Base-by-base conservation (phyloP, 2,888 invertebrate species). In the Disparrhopalites patrizii region DNA sequence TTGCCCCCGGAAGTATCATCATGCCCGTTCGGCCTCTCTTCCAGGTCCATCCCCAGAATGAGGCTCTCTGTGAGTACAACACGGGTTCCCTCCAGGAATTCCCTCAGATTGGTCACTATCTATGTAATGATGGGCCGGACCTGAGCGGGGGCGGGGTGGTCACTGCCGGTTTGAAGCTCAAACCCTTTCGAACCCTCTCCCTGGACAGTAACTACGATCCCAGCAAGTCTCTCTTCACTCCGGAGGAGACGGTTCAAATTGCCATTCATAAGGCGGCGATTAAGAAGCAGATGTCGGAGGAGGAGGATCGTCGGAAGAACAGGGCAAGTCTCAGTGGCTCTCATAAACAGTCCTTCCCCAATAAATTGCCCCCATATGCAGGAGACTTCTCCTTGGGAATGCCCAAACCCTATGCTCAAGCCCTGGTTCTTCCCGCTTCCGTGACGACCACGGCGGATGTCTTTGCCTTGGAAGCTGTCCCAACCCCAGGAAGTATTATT, bases 261-360 rank as follows among this genome's bases (percentile, higher is more conserved):
- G 79, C 79, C 10, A 76, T 80, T 15, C 79, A 79, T 68, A 79
- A 80, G 69, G 79, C 80, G 15, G 79, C 80, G 13, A 79, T 80
- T 63, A 79, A 79, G 61, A 80, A 80, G 68, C 80, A 80, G 73
- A 75, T 80, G 70, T 78, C 77, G n/a, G 73, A 76, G 50, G 79
- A 79, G 68, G 79, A 78, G 61, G 77, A 77, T 25, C 72, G 76
- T 51, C 68, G 77, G 55, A 55, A 70, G 27, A 63, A 50, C 33
- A 30, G 70, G 55, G 70, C 68, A 51, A 74, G 71, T 40, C 57
- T 72, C 65, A 50, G 68, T 2, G n/a, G n/a, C n/a, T 68, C 69
- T 3, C 66, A 67, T 36, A 58, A 61, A 38, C 25, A 61, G 15
- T 27, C 25, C 52, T 20, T 15, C n/a, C 36, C 36, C 13, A 13